Conservation (phyloP, 2,113 vertebrate species). For the Heterocephalus glaber region DNA sequence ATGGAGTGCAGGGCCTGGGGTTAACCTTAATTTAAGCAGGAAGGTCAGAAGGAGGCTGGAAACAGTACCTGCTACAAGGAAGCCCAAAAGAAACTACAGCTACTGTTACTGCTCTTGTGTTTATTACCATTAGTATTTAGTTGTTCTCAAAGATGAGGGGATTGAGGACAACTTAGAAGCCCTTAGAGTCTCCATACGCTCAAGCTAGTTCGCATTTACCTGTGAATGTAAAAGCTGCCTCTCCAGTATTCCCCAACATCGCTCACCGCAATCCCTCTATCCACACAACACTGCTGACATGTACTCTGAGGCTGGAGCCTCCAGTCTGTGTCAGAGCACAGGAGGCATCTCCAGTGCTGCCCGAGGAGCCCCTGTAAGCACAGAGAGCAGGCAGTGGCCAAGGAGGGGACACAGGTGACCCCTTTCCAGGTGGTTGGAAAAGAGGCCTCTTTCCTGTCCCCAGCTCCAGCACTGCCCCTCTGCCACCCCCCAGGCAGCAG, state of each 20-base stretch:
- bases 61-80: not conserved
- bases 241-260: conserved; percentile 24
- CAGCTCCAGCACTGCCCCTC: not conserved
- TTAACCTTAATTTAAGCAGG: not conserved
- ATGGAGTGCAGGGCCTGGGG: not conserved
- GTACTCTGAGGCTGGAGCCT: not conserved
- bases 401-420: not conserved
- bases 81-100: not conserved
- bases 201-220: conserved; percentile 35
- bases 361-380: not conserved
- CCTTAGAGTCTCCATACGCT: not conserved
- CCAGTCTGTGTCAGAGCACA: not conserved
- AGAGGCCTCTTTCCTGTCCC: not conserved
- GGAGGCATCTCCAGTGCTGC: not conserved
- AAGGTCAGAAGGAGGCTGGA: not conserved
- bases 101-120: not conserved
- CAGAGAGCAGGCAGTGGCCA: not conserved
- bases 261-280: not conserved
- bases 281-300: not conserved
- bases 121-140: not conserved
- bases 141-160: conserved; percentile 4
- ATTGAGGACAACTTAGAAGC: not conserved
- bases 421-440: not conserved
- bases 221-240: not conserved
- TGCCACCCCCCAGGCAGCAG: not conserved